A percentile compares a stretch with the other conserved stretches of the same genome.
phyloP scores from a whole-genome alignment of 2,888 invertebrate genomes.

The Amblyjoppa proteus region DNA sequence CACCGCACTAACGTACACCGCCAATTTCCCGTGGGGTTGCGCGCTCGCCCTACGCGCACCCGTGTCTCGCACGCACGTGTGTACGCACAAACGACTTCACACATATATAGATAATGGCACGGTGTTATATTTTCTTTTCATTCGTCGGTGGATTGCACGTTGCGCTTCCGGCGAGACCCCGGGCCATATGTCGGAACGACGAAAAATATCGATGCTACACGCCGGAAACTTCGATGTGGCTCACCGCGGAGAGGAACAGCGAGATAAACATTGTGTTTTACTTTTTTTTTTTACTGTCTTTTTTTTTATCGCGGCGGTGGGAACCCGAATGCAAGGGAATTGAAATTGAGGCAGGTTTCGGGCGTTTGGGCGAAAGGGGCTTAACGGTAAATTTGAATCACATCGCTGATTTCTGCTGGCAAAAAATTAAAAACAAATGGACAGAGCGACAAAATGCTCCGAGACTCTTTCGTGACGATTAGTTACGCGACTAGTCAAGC shows the following conservation, averaged over 20 bases:
- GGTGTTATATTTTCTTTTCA: constrained; percentile 56
- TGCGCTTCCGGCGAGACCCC: constrained; percentile 51
- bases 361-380: background rate
- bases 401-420: constrained; percentile 24
- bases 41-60: constrained; percentile 16
- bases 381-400: constrained; percentile 7
- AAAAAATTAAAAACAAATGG: background rate
- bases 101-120: constrained; percentile 4
- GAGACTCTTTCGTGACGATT: constrained; percentile 23
- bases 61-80: constrained; percentile 30
- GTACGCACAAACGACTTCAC: background rate
- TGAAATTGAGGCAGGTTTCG: background rate
- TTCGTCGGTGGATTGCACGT: constrained; percentile 49
- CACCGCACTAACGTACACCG: constrained; percentile 58
- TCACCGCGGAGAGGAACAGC: background rate
- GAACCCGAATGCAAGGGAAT: background rate
- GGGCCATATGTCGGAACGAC: constrained; percentile 50
- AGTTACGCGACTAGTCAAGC: constrained; percentile 38
- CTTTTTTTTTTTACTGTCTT: background rate
- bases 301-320: background rate
- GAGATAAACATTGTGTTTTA: background rate
- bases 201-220: constrained; percentile 35
- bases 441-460: background rate
- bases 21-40: constrained; percentile 77
- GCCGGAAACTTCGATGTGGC: constrained; percentile 5